Base-by-base conservation (phyloP, 1,140 invertebrate species). In the Tenebrio molitor region DNA sequence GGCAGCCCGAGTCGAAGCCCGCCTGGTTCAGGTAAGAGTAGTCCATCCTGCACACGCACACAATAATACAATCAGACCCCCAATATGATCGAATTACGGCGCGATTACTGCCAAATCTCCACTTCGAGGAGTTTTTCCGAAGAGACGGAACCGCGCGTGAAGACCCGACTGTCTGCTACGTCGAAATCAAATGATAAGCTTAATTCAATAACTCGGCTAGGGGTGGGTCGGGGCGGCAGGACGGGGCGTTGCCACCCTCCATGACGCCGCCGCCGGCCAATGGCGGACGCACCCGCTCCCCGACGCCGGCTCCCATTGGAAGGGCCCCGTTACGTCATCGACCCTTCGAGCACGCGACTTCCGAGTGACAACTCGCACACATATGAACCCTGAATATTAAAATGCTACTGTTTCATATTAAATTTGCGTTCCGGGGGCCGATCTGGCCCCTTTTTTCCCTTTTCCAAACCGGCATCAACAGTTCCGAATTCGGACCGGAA, bases 131-230 rank as follows among this genome's bases (percentile, higher is more conserved):
- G 75, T 78, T 81, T 81, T 81, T 80, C 77, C 77, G 76, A 77
- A 76, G 74, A 76, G 69, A 69, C 72, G 74, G 76, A 76, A 79
- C 76, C 74, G 71, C 80, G 77, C 79, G 81, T 79, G 75, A 77
- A 76, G 76, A 58, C 75, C 86, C 87, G 86, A 86, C 86, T 86
- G 85, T 86, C 84, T 85, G 85, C 86, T 84, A 86, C 83, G 84
- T 84, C 87, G 87, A 89, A 90, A 89, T 89, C 88, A 89, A 90
- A 90, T 89, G 89, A 90, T 90, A 88, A 89, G 87, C 87, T 88
- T 90, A 90, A 90, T 90, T 90, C 88, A 89, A 90, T 90, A 89
- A 90, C 87, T 76, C 67, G 42, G 76, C 78, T 74, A 72, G 71
- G 78, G 77, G 78, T 77, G 78, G 23, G 19, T 50, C 16, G 21